A percentile compares a stretch with the other conserved stretches of the same genome.
Conservation (phyloP, 1,140 invertebrate genomes). For the Ostrea denselamellosa region DNA sequence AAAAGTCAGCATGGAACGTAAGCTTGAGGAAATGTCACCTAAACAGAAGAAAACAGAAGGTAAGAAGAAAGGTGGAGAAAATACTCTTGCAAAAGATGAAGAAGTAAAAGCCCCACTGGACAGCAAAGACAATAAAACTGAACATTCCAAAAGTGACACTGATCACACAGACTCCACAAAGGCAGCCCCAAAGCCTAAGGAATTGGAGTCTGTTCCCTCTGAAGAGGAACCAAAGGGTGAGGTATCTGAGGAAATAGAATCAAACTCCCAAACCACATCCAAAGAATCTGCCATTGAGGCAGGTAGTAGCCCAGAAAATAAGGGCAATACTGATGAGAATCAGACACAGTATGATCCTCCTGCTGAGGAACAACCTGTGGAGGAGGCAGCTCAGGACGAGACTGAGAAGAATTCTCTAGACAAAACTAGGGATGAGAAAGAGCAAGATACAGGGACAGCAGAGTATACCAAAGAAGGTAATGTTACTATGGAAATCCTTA, state of each 20-base stretch:
- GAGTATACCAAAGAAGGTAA: background rate
- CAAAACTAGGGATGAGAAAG: background rate
- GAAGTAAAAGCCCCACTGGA: constrained; percentile 27
- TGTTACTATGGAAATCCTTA: background rate
- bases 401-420: background rate
- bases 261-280: background rate
- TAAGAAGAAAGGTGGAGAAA: background rate
- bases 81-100: background rate
- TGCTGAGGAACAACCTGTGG: background rate
- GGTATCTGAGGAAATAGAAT: background rate
- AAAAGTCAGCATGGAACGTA: background rate
- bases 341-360: background rate
- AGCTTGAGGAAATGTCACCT: background rate
- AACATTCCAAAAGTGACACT: constrained; percentile 31
- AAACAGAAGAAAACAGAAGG: background rate
- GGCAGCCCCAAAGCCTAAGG: background rate
- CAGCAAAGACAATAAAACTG: background rate
- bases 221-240: background rate
- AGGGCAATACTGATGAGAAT: background rate
- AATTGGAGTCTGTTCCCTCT: background rate
- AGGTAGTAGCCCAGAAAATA: background rate
- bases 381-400: background rate
- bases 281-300: background rate
- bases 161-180: background rate
- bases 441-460: background rate